These are phyloP conservation scores for Spodoptera picta DNA, from an alignment of 2,888 invertebrate genomes.

Conservation along the genomic window DNA sequence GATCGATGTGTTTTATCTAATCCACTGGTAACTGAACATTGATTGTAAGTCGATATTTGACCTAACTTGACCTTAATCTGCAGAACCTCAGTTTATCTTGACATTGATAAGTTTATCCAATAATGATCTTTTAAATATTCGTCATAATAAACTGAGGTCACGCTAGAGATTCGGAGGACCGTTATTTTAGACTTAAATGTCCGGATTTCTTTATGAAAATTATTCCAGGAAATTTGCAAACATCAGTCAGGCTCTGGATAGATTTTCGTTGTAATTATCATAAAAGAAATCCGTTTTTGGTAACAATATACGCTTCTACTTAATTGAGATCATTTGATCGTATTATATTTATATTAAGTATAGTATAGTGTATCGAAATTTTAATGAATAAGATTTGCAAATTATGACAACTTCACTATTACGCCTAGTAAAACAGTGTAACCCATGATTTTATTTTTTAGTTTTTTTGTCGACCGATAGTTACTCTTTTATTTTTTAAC, in stretches of 20 bases:
- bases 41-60: constrained; percentile 53
- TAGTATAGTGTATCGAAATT: constrained; percentile 83
- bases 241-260: neutral
- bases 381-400: constrained; percentile 79
- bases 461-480: constrained; percentile 69
- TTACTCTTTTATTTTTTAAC: constrained; percentile 70
- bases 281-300: constrained; percentile 69
- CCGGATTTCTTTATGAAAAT: constrained; percentile 67
- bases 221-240: constrained; percentile 44
- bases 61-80: constrained; percentile 58
- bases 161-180: constrained; percentile 69
- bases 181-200: constrained; percentile 70
- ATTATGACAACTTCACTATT: constrained; percentile 83
- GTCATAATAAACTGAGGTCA: constrained; percentile 74
- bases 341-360: constrained; percentile 87
- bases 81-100: constrained; percentile 74
- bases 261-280: constrained; percentile 65
- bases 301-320: constrained; percentile 86
- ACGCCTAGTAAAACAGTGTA: constrained; percentile 66
- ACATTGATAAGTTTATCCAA: constrained; percentile 58
- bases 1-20: constrained; percentile 76
- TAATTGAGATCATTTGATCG: constrained; percentile 84
- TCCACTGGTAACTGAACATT: constrained; percentile 73
- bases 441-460: constrained; percentile 61
- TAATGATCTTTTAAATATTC: constrained; percentile 62